A percentile compares a stretch with the other conserved stretches of the same genome.
phyloP scores from a whole-genome alignment of 2,888 invertebrate species.

The Lingula anatina region DNA sequence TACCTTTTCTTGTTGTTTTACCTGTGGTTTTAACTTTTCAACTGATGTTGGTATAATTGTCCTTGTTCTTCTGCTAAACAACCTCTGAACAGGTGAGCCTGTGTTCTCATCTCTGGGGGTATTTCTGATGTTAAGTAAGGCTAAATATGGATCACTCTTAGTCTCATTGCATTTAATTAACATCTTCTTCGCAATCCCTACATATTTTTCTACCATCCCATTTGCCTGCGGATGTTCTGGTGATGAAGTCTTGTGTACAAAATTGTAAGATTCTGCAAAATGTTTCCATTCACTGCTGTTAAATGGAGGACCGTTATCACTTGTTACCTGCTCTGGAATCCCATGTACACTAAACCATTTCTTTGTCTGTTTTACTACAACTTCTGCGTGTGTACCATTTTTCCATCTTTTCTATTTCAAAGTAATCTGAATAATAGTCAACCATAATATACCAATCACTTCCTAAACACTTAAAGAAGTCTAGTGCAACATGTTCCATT shows the following conservation, averaged over 20 bases:
- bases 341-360: slow-evolving; percentile 9
- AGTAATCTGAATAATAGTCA: slow-evolving; percentile 10
- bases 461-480: slow-evolving; percentile 9
- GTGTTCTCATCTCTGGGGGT: slow-evolving; percentile 8
- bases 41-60: slow-evolving; percentile 3
- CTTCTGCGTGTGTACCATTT: background rate
- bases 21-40: background rate
- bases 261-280: slow-evolving; percentile 6
- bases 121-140: slow-evolving; percentile 7
- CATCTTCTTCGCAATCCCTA: slow-evolving; percentile 8
- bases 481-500: slow-evolving; percentile 7
- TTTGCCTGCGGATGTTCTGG: slow-evolving; percentile 8
- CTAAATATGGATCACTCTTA: slow-evolving; percentile 6
- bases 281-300: slow-evolving; percentile 6
- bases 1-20: background rate
- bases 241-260: slow-evolving; percentile 4
- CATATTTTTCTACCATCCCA: slow-evolving; percentile 10
- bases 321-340: slow-evolving; percentile 4
- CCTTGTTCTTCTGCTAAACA: background rate
- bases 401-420: slow-evolving; percentile 5
- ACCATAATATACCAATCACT: slow-evolving; percentile 4
- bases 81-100: slow-evolving; percentile 10
- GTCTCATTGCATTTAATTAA: slow-evolving; percentile 3
- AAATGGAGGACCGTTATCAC: slow-evolving; percentile 11
- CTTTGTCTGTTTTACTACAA: slow-evolving; percentile 6